phyloP scores from a whole-genome alignment of 2,888 invertebrate genomes.

The Idaea aversata region DNA sequence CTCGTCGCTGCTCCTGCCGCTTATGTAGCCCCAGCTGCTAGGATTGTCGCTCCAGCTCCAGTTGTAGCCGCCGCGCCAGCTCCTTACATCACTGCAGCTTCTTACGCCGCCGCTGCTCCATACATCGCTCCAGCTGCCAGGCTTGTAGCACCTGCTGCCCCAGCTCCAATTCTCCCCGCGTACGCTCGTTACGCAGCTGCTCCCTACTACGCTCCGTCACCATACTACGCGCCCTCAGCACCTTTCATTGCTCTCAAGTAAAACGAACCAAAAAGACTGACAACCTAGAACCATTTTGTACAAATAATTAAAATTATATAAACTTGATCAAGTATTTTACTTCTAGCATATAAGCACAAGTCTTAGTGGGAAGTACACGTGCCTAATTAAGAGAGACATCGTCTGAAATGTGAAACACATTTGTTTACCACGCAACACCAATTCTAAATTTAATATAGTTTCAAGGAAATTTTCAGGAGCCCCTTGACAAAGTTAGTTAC shows the following conservation, averaged over 20 bases:
- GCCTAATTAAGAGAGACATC: conserved; percentile 27
- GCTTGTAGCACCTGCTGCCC: conserved; percentile 38
- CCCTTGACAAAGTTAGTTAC: conserved; percentile 46
- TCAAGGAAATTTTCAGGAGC: conserved; percentile 46
- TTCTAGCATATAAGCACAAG: conserved; percentile 7
- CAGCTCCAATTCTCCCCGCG: conserved; percentile 44
- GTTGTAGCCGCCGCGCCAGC: conserved; percentile 64
- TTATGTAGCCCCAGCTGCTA: conserved; percentile 83
- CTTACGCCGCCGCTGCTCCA: conserved; percentile 36
- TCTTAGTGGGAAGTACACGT: conserved; percentile 8
- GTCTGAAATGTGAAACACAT: conserved; percentile 14
- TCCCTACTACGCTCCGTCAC: conserved; percentile 38
- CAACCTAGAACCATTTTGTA: conserved; percentile 41
- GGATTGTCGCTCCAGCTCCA: conserved; percentile 55
- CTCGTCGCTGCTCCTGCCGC: conserved; percentile 82
- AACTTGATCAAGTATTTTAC: conserved; percentile 11
- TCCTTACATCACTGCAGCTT: conserved; percentile 37
- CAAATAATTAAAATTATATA: conserved; percentile 21
- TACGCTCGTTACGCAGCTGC: conserved; percentile 35
- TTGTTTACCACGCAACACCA: conserved; percentile 18
- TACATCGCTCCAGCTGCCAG: conserved; percentile 41
- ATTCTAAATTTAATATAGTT: conserved; percentile 36
- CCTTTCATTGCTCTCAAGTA: conserved; percentile 57
- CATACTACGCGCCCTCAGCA: conserved; percentile 42
- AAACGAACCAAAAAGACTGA: conserved; percentile 47